Evolutionary conservation across 35 echinoderm and acorn worm genomes (phyloP).

Genomic region (Lytechinus variegatus): DNA sequence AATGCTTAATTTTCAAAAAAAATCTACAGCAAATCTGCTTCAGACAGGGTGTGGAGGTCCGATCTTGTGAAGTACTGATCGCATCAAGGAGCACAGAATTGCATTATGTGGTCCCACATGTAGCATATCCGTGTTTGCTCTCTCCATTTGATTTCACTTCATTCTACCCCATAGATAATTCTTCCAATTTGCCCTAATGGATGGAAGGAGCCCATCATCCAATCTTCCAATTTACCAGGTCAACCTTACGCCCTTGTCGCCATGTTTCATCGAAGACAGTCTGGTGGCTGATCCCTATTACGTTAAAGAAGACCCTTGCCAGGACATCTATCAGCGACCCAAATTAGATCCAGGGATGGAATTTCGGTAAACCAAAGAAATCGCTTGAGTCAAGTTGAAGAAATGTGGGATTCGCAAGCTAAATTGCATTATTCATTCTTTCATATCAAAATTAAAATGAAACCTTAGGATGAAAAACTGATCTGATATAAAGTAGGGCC

Average conservation of each 20-base stretch:
- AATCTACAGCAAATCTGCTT: no score
- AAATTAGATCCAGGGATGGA: conserved; percentile 26
- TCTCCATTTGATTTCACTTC: neutral
- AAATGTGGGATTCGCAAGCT: neutral
- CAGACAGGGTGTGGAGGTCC: no score
- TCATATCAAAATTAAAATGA: neutral
- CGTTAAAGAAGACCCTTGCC: conserved; percentile 2
- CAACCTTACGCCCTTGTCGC: neutral
- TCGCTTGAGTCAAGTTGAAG: neutral
- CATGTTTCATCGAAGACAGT: conserved; percentile 4
- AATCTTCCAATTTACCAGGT: conserved; percentile 19
- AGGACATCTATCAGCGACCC: conserved; percentile 15
- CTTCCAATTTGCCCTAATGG: neutral
- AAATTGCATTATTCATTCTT: neutral
- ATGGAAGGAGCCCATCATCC: neutral
- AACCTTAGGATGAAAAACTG: neutral
- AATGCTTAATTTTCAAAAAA: no score
- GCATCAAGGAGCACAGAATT: no score
- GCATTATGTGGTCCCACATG: neutral
- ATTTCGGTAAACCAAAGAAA: neutral
- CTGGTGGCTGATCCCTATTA: conserved; percentile 39
- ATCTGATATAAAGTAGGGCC: neutral
- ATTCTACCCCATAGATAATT: neutral
- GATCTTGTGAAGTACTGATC: no score
- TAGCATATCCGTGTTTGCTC: neutral